A percentile compares a stretch with the other conserved stretches of the same genome.
These are phyloP conservation scores for Enteromius fasciolatus DNA, from an alignment of 2,797 vertebrate species.

Conservation along the genomic window DNA sequence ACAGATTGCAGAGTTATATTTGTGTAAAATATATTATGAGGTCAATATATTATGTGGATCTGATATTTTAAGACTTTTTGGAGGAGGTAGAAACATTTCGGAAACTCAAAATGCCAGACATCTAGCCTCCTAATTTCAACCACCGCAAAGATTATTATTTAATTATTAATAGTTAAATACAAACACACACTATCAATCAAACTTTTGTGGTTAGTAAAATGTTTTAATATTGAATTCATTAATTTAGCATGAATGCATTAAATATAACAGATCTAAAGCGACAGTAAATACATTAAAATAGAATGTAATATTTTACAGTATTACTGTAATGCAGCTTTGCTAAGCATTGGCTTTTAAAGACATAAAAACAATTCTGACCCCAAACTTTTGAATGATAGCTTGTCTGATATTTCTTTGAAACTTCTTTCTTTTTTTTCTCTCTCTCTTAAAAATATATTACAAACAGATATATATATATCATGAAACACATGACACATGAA, in stretches of 20 bases:
- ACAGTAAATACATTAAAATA: neutral
- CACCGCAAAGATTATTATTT: neutral
- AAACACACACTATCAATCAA: neutral
- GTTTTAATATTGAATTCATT: neutral
- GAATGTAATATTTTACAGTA: neutral
- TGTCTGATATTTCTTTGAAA: neutral
- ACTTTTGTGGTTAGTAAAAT: neutral
- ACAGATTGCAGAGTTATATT: neutral
- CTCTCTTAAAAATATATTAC: neutral
- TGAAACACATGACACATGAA: too few species aligned
- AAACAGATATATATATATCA: neutral
- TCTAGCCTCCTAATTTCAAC: neutral
- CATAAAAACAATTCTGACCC: neutral
- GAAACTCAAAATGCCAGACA: neutral
- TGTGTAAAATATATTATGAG: neutral
- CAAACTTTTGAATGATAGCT: neutral
- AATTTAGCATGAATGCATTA: neutral
- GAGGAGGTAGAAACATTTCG: neutral
- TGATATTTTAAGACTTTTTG: neutral
- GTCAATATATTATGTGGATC: slow-evolving; percentile 3
- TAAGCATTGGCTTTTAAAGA: neutral
- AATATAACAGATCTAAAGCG: neutral
- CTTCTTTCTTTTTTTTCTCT: neutral
- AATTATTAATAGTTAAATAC: neutral
- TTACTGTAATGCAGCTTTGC: neutral